Evolutionary conservation across 2,797 vertebrate species (phyloP), one percentile per base, ranked within the genome.

Genomic region (Botia kubotai): DNA sequence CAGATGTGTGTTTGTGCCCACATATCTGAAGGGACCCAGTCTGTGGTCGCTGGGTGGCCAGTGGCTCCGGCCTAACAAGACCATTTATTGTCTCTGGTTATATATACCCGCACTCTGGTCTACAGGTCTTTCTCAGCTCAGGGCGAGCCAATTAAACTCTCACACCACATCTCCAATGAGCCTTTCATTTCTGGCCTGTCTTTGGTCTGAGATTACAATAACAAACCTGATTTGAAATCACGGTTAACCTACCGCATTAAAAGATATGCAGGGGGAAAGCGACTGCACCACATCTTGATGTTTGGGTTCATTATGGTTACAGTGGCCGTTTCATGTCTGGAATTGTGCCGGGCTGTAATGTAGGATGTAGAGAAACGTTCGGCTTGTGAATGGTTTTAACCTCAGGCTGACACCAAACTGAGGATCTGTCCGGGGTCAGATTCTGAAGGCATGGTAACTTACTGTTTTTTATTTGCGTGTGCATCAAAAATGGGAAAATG

Each of bases 61-160:
- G 89, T 86, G 86, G 82, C 77, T 85, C 10, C 67, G 74, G 80
- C 81, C 91, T 94, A 93, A 93, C 93, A 90, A 91, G 92, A 84
- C 89, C 91, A 92, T 94, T 94, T 93, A 92, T 89, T 92, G 91
- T 88, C 86, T 90, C 90, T 86, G 87, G 91, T 92, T 93, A 93
- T 92, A 94, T 93, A 93, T 92, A 92, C 85, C 81, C 85, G 67
- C 0, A 84, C 81, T 87, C 79, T 87, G 84, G 82, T 87, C 84
- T 29, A 69, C 84, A 60, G 77, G 68, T 75, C 84, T 84, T 79
- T 85, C 85, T 83, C 81, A 43, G 73, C 83, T 87, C 79, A 55
- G n/a, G 58, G 80, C 65, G 80, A 86, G 82, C 75, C 82, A 55
- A 83, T 82, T 82, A 50, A 73, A n/a, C 48, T 77, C 33, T 36